Percentiles rank a stretch among this genome's conserved stretches.
Evolutionary conservation across 2,888 invertebrate species (phyloP).

Genomic region (Gnatocerus cornutus): DNA sequence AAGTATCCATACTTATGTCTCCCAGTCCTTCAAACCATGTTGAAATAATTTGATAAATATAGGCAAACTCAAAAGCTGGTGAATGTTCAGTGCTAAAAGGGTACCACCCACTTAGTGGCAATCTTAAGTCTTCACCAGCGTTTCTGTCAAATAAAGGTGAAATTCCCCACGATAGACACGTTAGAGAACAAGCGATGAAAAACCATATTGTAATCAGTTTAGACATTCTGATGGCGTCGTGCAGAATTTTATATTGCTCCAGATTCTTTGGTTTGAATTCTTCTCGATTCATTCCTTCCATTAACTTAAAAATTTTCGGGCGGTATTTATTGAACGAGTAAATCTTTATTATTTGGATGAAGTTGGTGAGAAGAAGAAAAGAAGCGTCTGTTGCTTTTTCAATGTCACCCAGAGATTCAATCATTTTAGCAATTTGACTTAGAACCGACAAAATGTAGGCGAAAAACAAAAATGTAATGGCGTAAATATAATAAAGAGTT

Average conservation of each 20-base stretch:
- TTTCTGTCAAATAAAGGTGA: not conserved
- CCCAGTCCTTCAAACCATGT: conserved; percentile 71
- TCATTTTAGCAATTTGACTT: conserved; percentile 72
- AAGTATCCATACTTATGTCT: conserved; percentile 71
- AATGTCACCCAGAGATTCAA: conserved; percentile 67
- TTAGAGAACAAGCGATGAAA: not conserved
- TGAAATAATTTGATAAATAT: conserved; percentile 71
- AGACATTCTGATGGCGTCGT: not conserved
- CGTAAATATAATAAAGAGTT: not conserved
- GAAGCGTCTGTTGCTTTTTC: conserved; percentile 60
- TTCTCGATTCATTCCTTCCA: conserved; percentile 51
- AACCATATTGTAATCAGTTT: not conserved
- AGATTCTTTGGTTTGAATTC: conserved; percentile 58
- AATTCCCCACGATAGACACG: not conserved
- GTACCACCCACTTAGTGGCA: conserved; percentile 68
- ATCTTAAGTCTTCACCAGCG: not conserved
- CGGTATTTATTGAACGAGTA: conserved; percentile 44
- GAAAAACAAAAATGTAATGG: not conserved
- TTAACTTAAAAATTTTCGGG: conserved; percentile 46
- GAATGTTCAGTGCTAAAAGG: conserved; percentile 70
- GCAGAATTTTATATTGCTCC: conserved; percentile 50
- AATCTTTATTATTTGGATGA: conserved; percentile 50
- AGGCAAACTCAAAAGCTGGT: conserved; percentile 71
- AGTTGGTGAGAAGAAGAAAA: conserved; percentile 62
- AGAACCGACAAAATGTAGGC: conserved; percentile 57